phyloP scores from a whole-genome alignment of 1,140 invertebrate species.

The Pseudoatta argentina region DNA sequence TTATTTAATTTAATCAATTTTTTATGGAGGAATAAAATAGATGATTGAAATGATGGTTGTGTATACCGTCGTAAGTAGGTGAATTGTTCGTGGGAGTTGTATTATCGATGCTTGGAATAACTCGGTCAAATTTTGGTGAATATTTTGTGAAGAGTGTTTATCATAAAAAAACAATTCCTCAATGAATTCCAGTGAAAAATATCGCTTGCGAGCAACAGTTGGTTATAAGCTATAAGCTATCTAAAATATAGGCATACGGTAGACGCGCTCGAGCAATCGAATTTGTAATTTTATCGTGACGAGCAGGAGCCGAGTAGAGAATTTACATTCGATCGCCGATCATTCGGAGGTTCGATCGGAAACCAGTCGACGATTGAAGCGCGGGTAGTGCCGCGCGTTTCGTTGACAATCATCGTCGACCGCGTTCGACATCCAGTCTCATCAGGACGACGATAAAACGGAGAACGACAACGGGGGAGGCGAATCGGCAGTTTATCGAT shows the following conservation, averaged over 20 bases:
- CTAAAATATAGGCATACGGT: neutral
- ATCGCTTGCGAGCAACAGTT: neutral
- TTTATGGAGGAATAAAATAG: neutral
- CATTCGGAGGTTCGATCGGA: constrained; percentile 33
- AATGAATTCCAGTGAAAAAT: constrained; percentile 19
- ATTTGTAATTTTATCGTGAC: constrained; percentile 37
- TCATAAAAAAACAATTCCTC: neutral
- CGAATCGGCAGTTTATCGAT: constrained; percentile 69
- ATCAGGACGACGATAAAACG: constrained; percentile 63
- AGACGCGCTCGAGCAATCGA: neutral
- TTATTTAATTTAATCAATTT: neutral
- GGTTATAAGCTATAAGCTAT: neutral
- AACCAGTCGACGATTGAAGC: constrained; percentile 14
- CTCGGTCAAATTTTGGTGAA: neutral
- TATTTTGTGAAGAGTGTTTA: neutral
- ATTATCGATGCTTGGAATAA: constrained; percentile 3
- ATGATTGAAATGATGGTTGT: neutral
- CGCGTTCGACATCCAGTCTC: constrained; percentile 44
- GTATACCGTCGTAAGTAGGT: neutral
- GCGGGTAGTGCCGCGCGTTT: constrained; percentile 20
- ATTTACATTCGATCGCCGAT: constrained; percentile 37
- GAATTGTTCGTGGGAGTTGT: neutral
- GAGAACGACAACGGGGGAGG: constrained; percentile 25
- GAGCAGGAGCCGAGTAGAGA: neutral
- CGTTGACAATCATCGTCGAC: constrained; percentile 23